Conservation (phyloP, 2,797 vertebrate species). For the Yasuhikotakia modesta region DNA sequence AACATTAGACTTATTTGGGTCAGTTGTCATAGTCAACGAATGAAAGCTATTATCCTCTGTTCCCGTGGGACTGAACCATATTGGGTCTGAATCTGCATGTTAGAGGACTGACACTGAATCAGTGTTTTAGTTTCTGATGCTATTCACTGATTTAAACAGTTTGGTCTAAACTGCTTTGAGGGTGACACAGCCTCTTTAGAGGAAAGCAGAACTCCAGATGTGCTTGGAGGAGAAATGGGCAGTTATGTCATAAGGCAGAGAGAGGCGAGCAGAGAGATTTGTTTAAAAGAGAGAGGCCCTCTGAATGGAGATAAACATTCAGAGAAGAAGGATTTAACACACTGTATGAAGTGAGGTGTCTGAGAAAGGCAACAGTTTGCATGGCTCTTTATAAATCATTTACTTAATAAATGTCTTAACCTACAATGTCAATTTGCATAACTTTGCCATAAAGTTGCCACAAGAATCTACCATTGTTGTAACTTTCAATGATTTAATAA, state of each 20-base stretch:
- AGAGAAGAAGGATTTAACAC: slow-evolving; percentile 14
- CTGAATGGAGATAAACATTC: slow-evolving; percentile 29
- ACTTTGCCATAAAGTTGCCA: not conserved
- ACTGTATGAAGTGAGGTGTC: not conserved
- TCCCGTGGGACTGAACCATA: slow-evolving; percentile 21
- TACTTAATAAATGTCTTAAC: too few relatives aligned
- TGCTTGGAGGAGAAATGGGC: slow-evolving; percentile 25
- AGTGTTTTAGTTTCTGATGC: slow-evolving; percentile 17
- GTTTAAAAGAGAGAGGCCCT: slow-evolving; percentile 42
- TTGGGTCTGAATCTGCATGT: slow-evolving; percentile 37
- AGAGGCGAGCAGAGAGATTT: slow-evolving; percentile 22
- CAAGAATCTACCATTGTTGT: not conserved
- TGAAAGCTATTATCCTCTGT: slow-evolving; percentile 37
- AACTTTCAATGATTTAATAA: not conserved
- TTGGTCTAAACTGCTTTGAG: slow-evolving; percentile 27
- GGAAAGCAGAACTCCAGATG: slow-evolving; percentile 39
- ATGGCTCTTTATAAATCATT: not conserved
- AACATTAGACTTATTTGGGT: slow-evolving; percentile 34
- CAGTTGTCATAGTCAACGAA: slow-evolving; percentile 30
- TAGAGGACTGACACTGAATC: slow-evolving; percentile 9
- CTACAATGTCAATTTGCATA: not conserved
- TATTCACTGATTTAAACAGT: slow-evolving; percentile 39
- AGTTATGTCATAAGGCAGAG: slow-evolving; percentile 14
- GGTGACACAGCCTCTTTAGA: slow-evolving; percentile 6
- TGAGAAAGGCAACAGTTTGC: not conserved